Base-by-base conservation (phyloP, 2,888 invertebrate species). In the Eledona agricola region DNA sequence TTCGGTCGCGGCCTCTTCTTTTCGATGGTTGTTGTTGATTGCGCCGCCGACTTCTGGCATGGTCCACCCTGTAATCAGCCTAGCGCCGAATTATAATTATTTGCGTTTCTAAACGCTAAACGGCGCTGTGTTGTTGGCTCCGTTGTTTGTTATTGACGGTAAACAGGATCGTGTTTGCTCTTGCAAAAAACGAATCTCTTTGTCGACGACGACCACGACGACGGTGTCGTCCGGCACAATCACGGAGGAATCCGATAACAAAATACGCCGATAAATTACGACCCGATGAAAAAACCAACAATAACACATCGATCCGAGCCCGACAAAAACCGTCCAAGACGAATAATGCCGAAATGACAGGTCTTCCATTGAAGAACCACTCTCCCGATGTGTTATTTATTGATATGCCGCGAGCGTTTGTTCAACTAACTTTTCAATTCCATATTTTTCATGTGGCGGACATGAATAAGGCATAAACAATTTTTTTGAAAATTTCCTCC, bases 371-470 rank as follows among this genome's bases (percentile, higher is more conserved):
- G 12, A 29, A 28, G 12, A 19, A 11, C 6, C 35, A 46, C 35
- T 32, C 37, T 31, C 22, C n/a, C 32, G 43, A 43, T 32, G 17
- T 23, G 38, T 50, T 38, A 50, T 50, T 50, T 50, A 50, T 50
- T 40, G 49, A 38, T 50, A 50, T 40, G 38, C 49, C 22, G 31
- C 10, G 9, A 50, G 34, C 49, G 38, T 50, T 50, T 50, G 49
- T 50, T 50, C 49, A 50, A 50, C n/a, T n/a, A n/a, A n/a, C 25
- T 50, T 45, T 50, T 40, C 49, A 50, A 50, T 50, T 50, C 49
- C 16, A 45, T 50, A 50, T 50, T 50, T 50, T 50, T 40, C 49
- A 50, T 40, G 37, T n/a, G 40, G 11, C 1, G 10, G 17, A n/a
- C 40, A 38, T 50, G 49, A 50, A 50, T 50, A 50, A 50, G 40